A percentile compares a stretch with the other conserved stretches of the same genome.
Evolutionary conservation across 92 coral and sea anemone genomes (phyloP).

Genomic region (Paramuricea clavata): DNA sequence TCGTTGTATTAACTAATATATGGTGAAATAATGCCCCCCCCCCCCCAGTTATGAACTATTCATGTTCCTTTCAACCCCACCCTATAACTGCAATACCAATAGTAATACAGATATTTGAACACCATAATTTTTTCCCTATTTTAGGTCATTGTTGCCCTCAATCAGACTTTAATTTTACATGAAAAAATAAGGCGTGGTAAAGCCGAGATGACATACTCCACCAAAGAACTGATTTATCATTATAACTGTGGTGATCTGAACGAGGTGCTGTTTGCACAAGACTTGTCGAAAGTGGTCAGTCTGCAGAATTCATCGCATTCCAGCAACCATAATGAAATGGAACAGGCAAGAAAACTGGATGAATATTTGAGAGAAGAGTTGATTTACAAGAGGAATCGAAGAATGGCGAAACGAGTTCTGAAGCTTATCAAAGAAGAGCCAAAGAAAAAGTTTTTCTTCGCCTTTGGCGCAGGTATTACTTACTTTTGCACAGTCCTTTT

Average conservation of each 20-base stretch:
- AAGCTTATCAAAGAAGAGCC: constrained; percentile 77
- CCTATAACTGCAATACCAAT: too few relatives aligned
- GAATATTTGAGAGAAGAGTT: constrained; percentile 79
- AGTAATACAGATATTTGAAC: neutral
- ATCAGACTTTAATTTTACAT: constrained; percentile 88
- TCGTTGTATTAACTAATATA: too few relatives aligned
- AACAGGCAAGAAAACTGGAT: constrained; percentile 79
- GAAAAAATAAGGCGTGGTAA: constrained; percentile 86
- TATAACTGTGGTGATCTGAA: constrained; percentile 97
- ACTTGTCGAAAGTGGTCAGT: constrained; percentile 71
- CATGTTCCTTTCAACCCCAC: too few relatives aligned
- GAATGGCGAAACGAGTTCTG: constrained; percentile 89
- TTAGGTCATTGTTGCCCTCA: constrained; percentile 90
- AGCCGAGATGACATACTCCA: constrained; percentile 83
- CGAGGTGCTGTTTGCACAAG: constrained; percentile 81
- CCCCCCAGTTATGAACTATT: too few relatives aligned
- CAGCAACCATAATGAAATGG: constrained; percentile 55
- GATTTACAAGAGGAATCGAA: constrained; percentile 83
- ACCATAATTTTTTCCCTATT: neutral
- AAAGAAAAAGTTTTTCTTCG: constrained; percentile 89
- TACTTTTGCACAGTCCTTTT: too few relatives aligned
- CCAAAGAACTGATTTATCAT: constrained; percentile 91
- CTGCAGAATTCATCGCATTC: constrained; percentile 69
- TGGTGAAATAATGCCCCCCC: too few relatives aligned
- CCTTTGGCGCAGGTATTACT: constrained; percentile 94